These are phyloP conservation scores for Geodia barretti DNA, from an alignment of 37 sponge, comb jelly and placozoan species.

Conservation along the genomic window DNA sequence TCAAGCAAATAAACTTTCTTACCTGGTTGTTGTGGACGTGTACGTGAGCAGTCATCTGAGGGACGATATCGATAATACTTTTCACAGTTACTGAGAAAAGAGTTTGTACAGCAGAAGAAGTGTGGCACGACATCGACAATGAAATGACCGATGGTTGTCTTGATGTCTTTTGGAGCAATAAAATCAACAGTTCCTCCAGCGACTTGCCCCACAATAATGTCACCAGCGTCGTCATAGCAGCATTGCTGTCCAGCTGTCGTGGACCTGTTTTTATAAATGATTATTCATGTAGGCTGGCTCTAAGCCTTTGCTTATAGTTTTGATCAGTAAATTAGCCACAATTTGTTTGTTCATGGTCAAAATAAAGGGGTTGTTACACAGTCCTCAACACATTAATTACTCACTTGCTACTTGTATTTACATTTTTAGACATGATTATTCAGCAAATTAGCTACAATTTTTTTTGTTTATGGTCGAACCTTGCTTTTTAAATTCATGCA, in stretches of 20 bases:
- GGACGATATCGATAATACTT: conserved; percentile 53
- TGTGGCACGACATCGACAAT: conserved; percentile 43
- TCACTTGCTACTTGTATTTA: no score
- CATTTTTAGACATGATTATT: no score
- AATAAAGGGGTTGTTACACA: no score
- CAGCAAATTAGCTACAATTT: no score
- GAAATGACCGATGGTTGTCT: conserved; percentile 13
- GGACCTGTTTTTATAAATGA: not conserved
- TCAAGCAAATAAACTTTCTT: not conserved
- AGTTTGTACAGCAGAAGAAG: conserved; percentile 47
- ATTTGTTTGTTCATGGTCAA: no score
- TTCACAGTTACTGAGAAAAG: conserved; percentile 26
- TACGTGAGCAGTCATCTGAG: conserved; percentile 32
- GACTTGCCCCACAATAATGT: conserved; percentile 31
- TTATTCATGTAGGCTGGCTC: no score
- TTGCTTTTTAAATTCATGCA: no score
- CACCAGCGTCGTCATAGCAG: conserved; percentile 47
- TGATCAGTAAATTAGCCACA: no score
- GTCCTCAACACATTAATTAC: no score
- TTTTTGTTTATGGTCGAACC: no score
- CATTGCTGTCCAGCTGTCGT: conserved; percentile 42
- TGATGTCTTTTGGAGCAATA: conserved; percentile 8
- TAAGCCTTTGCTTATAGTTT: no score
- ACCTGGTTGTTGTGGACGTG: conserved; percentile 31
- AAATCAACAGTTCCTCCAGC: conserved; percentile 55